These are phyloP conservation scores for Volucella bombylans DNA, from an alignment of 2,888 invertebrate genomes.

Conservation along the genomic window DNA sequence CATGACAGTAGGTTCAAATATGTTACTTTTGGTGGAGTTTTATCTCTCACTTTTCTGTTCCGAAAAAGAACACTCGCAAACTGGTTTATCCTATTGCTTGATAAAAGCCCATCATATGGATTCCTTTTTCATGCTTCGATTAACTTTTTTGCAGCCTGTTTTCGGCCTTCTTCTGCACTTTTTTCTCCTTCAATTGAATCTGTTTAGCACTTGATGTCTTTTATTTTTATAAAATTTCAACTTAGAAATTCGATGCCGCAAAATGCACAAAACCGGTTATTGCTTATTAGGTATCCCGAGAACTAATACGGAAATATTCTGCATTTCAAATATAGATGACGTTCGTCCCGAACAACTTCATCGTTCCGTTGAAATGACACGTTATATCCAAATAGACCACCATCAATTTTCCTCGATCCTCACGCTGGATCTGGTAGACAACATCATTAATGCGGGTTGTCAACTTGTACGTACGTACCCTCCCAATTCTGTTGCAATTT, in stretches of 20 bases:
- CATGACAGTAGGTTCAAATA: too few relatives aligned
- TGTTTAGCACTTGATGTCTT: constrained; percentile 33
- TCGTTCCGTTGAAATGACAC: too few relatives aligned
- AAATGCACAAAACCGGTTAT: background rate
- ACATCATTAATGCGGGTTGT: too few relatives aligned
- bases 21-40: too few relatives aligned
- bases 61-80: background rate
- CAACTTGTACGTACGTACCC: too few relatives aligned
- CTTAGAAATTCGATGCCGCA: constrained; percentile 13
- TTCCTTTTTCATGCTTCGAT: background rate
- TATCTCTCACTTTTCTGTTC: background rate
- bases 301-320: too few relatives aligned
- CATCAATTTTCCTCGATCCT: too few relatives aligned
- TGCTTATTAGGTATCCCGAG: background rate
- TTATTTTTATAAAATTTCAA: constrained; percentile 49
- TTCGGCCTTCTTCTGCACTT: constrained; percentile 19
- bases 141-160: constrained; percentile 8
- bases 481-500: too few relatives aligned
- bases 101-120: constrained; percentile 23
- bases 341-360: too few relatives aligned
- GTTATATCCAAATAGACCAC: too few relatives aligned
- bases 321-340: too few relatives aligned
- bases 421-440: too few relatives aligned
- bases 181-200: background rate
- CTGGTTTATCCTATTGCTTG: constrained; percentile 51